phyloP scores from a whole-genome alignment of 2,113 vertebrate genomes.

The Sinocyclocheilus rhinocerous region DNA sequence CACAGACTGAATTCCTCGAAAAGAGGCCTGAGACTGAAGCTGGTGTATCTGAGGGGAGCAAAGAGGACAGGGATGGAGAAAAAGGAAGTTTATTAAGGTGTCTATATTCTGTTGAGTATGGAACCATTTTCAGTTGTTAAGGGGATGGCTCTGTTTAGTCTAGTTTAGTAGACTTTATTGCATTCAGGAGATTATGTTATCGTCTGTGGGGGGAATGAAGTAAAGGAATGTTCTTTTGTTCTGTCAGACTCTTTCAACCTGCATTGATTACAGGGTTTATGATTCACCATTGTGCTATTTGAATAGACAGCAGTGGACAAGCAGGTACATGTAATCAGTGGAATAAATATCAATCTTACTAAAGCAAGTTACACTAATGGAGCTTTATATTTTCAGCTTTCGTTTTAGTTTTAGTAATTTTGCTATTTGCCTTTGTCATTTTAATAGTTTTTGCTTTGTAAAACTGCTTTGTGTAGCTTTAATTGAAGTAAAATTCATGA shows the following conservation, averaged over 20 bases:
- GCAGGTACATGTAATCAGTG: neutral
- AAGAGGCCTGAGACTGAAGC: neutral
- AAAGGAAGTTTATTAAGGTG: constrained; percentile 6
- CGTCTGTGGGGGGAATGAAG: neutral
- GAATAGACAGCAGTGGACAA: neutral
- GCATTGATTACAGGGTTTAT: neutral
- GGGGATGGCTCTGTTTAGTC: neutral
- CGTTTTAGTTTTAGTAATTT: neutral
- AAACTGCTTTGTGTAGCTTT: neutral
- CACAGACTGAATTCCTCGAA: constrained; percentile 10
- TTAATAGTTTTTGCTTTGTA: neutral
- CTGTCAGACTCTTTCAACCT: neutral
- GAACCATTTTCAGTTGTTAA: neutral
- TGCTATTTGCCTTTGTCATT: neutral
- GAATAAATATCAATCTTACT: neutral
- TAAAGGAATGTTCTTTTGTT: constrained; percentile 14
- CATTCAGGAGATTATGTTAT: neutral
- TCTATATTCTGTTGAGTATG: neutral
- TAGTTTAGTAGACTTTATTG: neutral
- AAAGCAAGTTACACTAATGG: neutral
- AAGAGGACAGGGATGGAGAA: neutral
- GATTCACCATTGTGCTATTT: constrained; percentile 4
- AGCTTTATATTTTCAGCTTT: neutral
- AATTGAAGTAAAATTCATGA: neutral
- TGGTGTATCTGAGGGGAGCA: neutral